Evolutionary conservation across 2,797 vertebrate species (phyloP).

Genomic region (Pteropus rufus): DNA sequence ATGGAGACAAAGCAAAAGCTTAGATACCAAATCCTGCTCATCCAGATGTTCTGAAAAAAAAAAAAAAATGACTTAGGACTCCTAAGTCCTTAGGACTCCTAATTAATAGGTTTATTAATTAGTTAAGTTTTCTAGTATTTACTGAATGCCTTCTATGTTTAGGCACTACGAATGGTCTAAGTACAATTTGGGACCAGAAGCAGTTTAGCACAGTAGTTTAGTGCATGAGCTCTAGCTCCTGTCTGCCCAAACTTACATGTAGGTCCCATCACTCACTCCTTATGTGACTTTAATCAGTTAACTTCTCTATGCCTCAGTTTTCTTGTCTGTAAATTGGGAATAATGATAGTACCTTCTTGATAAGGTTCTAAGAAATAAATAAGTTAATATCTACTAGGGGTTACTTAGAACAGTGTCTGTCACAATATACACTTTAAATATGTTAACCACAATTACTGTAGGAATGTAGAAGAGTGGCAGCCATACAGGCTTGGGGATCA

Average conservation of each 20-base stretch:
- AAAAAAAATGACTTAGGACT: neutral
- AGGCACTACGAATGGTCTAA: neutral
- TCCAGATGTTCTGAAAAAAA: neutral
- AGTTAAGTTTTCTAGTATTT: neutral
- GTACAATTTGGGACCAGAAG: neutral
- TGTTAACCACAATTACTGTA: neutral
- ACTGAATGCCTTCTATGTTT: neutral
- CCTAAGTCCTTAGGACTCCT: neutral
- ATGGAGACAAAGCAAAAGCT: neutral
- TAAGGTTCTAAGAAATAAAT: neutral
- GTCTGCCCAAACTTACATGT: neutral
- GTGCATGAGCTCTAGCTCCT: neutral
- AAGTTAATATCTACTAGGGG: neutral
- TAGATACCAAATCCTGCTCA: neutral
- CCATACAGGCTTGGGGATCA: neutral
- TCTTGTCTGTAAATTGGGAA: neutral
- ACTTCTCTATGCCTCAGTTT: neutral
- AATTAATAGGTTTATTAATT: neutral
- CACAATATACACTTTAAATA: neutral
- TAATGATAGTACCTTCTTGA: neutral
- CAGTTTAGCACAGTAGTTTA: neutral
- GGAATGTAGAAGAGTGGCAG: neutral
- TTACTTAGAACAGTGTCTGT: neutral
- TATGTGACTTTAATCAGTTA: neutral
- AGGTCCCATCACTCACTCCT: neutral